Conservation (phyloP, 2,113 vertebrate species). For the Harpagus bidentatus region DNA sequence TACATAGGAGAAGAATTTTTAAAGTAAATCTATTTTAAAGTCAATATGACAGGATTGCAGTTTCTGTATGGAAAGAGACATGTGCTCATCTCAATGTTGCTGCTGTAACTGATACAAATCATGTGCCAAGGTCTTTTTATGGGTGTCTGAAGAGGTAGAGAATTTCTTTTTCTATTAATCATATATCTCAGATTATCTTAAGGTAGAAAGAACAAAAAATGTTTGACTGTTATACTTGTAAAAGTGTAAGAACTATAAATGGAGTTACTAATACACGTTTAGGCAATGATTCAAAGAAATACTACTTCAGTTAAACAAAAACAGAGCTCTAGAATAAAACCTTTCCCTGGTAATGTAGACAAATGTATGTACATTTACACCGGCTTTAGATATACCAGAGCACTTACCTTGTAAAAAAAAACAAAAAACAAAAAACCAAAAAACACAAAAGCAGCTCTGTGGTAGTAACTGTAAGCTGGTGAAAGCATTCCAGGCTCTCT, state of each 20-base stretch:
- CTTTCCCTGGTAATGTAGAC: neutral
- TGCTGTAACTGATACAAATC: neutral
- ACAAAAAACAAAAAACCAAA: neutral
- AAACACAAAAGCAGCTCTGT: neutral
- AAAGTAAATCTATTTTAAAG: neutral
- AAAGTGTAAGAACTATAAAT: neutral
- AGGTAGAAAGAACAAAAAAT: neutral
- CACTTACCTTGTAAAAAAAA: neutral
- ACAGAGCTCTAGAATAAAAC: neutral
- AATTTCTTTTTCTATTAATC: neutral
- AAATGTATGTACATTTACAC: neutral
- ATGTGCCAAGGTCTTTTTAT: neutral
- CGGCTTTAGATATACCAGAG: neutral
- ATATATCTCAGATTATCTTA: neutral
- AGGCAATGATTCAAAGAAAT: neutral
- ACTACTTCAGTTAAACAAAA: neutral
- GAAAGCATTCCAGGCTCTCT: neutral
- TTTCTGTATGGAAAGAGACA: neutral
- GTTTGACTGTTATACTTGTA: neutral
- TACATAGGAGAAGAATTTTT: neutral
- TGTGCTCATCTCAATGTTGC: neutral
- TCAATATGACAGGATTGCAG: neutral
- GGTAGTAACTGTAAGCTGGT: neutral
- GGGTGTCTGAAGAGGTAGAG: neutral
- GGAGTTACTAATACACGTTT: neutral